Evolutionary conservation across 2,888 invertebrate species (phyloP), one percentile per base, ranked within the genome.

Genomic region (Pollenia amentaria): DNA sequence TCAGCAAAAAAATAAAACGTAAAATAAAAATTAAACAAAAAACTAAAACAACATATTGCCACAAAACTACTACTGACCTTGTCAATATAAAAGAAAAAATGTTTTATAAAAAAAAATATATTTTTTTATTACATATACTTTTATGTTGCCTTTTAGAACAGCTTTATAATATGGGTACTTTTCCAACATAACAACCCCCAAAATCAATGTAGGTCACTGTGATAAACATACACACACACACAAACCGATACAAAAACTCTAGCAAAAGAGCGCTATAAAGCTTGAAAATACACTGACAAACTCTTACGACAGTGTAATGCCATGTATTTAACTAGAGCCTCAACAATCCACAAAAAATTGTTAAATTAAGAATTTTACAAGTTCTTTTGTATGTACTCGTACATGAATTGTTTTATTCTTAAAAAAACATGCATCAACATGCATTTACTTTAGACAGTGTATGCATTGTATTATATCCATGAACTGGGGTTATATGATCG

Each of bases 201-300:
- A 75, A 84, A 42, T 14, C 73, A 81, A 85, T 81, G 57, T 81
- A 85, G 85, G 85, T 85, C 85, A 84, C 57, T 42, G 57, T 29
- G 29, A 29, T 6, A 29, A 29, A 29, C 29, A 48, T 51, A 55
- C 72, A 67, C 69, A 87, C 65, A 86, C 88, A 88, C 88, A 87
- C 88, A 88, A 79, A 76, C 48, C 12, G 0, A 18, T 40, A 57
- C 16, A 53, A 29, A 4, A 6, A 18, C 18, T 21, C n/a, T 44
- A 3, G 11, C 16, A 29, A 75, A 51, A 51, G 10, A 42, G 51
- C 40, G 60, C 42, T 64, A 55, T 29, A n/a, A 53, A 48, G 2
- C 18, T 46, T 53, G 16, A 14, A 69, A 10, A 51, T 29, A 48
- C 46, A 12, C 9, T 42, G 8, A 18, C 21, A 16, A 3, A 46